Base-by-base conservation (phyloP, 1,140 invertebrate species). In the Musca domestica region DNA sequence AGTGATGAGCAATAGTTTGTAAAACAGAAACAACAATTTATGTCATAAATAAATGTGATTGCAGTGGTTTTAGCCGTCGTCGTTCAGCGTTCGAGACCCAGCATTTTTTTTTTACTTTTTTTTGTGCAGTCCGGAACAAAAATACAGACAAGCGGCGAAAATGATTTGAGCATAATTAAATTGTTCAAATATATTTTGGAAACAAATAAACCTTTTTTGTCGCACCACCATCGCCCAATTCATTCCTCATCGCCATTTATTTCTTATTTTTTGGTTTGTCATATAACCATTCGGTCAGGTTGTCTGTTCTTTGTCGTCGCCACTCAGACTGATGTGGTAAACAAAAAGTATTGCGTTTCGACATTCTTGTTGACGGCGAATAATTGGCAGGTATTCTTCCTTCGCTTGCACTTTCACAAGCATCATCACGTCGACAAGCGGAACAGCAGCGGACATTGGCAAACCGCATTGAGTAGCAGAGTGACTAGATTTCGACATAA, bases 41-140 rank as follows among this genome's bases (percentile, higher is more conserved):
- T 41, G 30, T 61, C 27, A 61, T 61, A 61, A 61, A 61, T 61
- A 19, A n/a, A 61, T 61, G 56, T 34, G 56, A 61, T 41, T 22
- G 20, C 41, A 41, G 34, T 10, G 34, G 4, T 41, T 41, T 41
- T 41, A 41, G 34, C 12, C 12, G n/a, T 12, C 10, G 6, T 12
- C 5, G 34, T 41, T 41, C 34, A 41, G 34, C 34, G 34, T 41
- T 41, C 12, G 34, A 41, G 10, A 41, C 34, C 34, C 34, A 41
- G 34, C 34, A 41, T 41, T 41, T 41, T 41, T n/a, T n/a, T n/a
- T 41, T 41, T 41, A 30, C 27, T 12, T 41, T 41, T n/a, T n/a
- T 41, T 41, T 61, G 56, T 61, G 56, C 41, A 27, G 17, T 34
- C 54, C 56, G 56, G 27, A 34, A 27, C 27, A 61, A 61, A 9